A percentile compares a stretch with the other conserved stretches of the same genome.
These are phyloP conservation scores for Synergus gifuensis DNA, from an alignment of 2,888 invertebrate genomes.

Conservation along the genomic window DNA sequence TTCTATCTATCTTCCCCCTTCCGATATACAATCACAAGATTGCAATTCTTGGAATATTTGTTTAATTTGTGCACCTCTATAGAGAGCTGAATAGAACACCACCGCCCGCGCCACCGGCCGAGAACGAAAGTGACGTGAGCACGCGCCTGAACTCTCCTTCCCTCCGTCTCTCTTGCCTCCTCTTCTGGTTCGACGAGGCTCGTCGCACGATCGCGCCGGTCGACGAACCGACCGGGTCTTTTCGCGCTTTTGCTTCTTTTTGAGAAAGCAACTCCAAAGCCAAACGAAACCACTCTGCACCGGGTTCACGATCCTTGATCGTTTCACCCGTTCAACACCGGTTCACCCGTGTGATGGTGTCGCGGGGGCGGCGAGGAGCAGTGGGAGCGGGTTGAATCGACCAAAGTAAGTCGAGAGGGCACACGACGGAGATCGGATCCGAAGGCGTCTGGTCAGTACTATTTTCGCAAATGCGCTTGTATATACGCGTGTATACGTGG, in stretches of 20 bases:
- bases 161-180: slow-evolving; percentile 30
- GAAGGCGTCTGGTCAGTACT: slow-evolving; percentile 21
- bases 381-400: background rate
- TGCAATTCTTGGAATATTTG: background rate
- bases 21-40: background rate
- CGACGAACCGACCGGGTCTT: slow-evolving; percentile 49
- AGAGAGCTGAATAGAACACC: background rate
- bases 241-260: slow-evolving; percentile 19
- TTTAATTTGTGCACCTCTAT: background rate
- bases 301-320: background rate
- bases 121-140: slow-evolving; percentile 51
- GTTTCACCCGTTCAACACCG: too few species aligned
- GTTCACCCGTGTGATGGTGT: background rate
- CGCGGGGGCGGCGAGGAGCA: slow-evolving; percentile 15
- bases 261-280: background rate
- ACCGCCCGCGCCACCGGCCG: slow-evolving; percentile 29
- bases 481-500: background rate
- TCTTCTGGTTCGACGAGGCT: slow-evolving; percentile 29
- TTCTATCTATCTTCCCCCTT: background rate
- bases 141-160: slow-evolving; percentile 42
- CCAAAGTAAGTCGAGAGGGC: background rate
- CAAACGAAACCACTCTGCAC: background rate
- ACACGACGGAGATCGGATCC: background rate
- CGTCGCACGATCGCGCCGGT: slow-evolving; percentile 47
- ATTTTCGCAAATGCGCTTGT: slow-evolving; percentile 11